phyloP scores from a whole-genome alignment of 2,797 vertebrate species.

The Glyptemys insculpta region DNA sequence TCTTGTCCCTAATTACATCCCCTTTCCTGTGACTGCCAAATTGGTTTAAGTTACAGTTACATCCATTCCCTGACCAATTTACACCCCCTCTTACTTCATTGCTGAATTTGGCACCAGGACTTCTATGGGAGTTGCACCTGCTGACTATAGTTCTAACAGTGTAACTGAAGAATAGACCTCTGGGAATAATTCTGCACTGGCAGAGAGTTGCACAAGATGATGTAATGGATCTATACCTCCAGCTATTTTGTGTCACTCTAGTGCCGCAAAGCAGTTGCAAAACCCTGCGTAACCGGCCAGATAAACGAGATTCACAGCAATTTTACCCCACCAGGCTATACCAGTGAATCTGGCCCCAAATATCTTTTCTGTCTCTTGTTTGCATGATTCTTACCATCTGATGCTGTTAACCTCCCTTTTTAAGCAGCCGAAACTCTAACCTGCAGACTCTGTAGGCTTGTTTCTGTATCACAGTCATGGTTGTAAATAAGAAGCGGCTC shows the following conservation, averaged over 20 bases:
- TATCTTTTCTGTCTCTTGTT: not conserved
- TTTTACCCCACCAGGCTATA: not conserved
- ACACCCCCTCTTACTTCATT: not conserved
- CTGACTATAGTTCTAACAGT: not conserved
- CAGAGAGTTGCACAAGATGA: not conserved
- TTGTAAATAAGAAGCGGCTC: not conserved
- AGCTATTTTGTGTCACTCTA: not conserved
- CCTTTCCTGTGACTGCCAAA: not conserved
- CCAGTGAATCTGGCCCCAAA: not conserved
- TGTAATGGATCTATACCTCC: not conserved
- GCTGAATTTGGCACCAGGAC: not conserved
- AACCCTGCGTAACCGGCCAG: not conserved
- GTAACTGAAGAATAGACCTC: not conserved
- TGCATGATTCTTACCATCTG: not conserved
- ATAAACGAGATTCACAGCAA: not conserved
- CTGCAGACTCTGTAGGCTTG: not conserved
- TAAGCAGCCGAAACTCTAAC: not conserved
- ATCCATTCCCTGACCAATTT: not conserved
- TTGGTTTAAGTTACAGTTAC: not conserved
- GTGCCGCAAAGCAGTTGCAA: not conserved
- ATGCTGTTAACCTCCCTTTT: not conserved
- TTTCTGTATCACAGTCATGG: not conserved
- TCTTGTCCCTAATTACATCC: not conserved
- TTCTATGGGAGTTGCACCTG: not conserved
- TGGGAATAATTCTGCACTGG: not conserved